Base-by-base conservation (phyloP, 1,140 invertebrate genomes). In the Orius laevigatus region DNA sequence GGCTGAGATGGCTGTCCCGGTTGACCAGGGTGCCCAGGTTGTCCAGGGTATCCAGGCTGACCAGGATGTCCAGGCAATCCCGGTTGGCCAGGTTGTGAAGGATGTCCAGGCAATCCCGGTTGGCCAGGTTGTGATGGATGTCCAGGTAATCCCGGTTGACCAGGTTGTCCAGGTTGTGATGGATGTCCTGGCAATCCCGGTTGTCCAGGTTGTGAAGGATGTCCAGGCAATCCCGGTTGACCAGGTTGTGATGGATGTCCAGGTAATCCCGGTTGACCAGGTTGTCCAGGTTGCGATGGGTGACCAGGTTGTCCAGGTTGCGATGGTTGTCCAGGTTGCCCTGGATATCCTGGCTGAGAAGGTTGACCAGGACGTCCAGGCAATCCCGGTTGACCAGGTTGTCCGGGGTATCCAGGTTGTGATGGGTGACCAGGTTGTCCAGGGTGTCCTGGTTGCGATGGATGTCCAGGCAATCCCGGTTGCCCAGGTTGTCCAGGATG, bases 1-100 rank as follows among this genome's bases (percentile, higher is more conserved):
- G 59, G 54, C 36, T 41, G 46, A 38, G 55, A 57, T 48, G 58
- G 59, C 19, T 51, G 44, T 52, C 52, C 58, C 32, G 56, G 59
- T 51, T 57, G 52, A 35, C 59, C 55, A 41, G 54, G 57, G 39
- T 54, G 14, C 40, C 56, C 56, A 49, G 51, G 55, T 33, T 45
- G 40, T 49, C 55, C 55, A 43, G 55, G 57, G 41, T 46, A 39
- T 25, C 56, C 55, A 48, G 57, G 55, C 5, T 49, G 33, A 33
- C 55, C 55, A 34, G 58, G 57, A 49, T 55, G 51, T 41, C 57
- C 57, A 38, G 41, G 35, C 1, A 34, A 53, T 6, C 11, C 53
- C 4, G 53, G 51, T 20, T 53, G 20, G 16, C 53, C 40, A 48
- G 46, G 14, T 51, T 50, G 42, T 42, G 48, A 15, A 49, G 52